Evolutionary conservation across 1,140 invertebrate species (phyloP), one percentile per base, ranked within the genome.

Genomic region (Aphidius gifuensis): DNA sequence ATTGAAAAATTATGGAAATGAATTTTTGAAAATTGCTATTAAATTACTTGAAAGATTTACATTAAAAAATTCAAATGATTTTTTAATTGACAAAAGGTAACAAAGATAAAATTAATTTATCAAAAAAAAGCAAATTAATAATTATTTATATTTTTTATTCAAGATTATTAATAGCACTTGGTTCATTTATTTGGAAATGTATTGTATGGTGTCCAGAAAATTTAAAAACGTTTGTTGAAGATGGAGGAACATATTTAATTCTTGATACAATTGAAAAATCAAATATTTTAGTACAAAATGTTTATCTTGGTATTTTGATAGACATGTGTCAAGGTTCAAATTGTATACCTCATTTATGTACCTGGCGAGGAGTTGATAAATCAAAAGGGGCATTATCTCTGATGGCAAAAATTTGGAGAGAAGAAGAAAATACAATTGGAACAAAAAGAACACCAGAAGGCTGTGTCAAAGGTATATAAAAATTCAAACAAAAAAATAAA

Each of bases 281-380:
- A 5, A 64, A 42, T 21, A 59, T 71, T 48, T 60, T 55, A 0
- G 62, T 69, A 9, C 69, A 59, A 39, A 71, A 68, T 47, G 32
- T 76, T 38, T 79, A 69, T 53, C 65, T 79, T 6, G 69, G 68
- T 43, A 23, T 70, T 39, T 45, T 78, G 3, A 65, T 58, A 2
- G 74, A 78, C 16, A 68, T 78, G 0, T 71, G 69, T 42, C 59
- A 69, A 9, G 53, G 44, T 9, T 57, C 53, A 5, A 64, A 64
- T 38, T 72, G 69, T 7, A 64, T 64, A 3, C 54, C 66, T 3
- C 70, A 70, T 62, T 50, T 79, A n/a, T 72, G 65, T 40, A 71
- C 76, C 4, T 79, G 77, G 77, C 61, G 70, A 64, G 64, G 68
- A 3, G 21, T 38, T 0, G 64, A 74, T 58, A 76, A 75, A 16